Base-by-base conservation (phyloP, 2,888 invertebrate genomes). In the Acronicta leporina region DNA sequence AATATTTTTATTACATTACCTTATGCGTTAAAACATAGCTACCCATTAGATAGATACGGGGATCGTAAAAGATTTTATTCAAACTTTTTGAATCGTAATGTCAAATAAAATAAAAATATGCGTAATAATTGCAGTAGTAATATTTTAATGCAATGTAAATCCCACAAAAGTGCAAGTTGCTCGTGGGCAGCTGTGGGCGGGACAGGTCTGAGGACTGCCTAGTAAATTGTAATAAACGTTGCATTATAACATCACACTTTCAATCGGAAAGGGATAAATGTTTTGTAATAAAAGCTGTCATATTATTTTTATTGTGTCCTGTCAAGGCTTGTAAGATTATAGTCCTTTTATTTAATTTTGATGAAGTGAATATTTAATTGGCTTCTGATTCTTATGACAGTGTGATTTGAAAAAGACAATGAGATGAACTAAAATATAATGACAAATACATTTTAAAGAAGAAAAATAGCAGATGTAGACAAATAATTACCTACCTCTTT, bases 171-270 rank as follows among this genome's bases (percentile, higher is more conserved):
- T 77, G 79, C 73, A 65, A 64, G 70, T 59, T 54, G 53, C 67
- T 73, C 77, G 83, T 83, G 75, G 84, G 86, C 75, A 74, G 81
- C 72, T 41, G 90, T 88, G 84, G 89, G 90, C 86, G 88, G 75
- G 73, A 86, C 86, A 78, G 73, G 82, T 79, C 79, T 75, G 73
- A 76, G 78, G 83, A 77, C 82, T 75, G 62, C 63, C 45, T 79
- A 86, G 84, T 90, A 89, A 91, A 88, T 90, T 80, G 86, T 82
- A 83, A 87, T 87, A 88, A 90, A 84, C 79, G 81, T 83, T 77
- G 77, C 86, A 85, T 87, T 88, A 84, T 84, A 87, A 77, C 81
- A 80, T 82, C 80, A 84, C 80, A 76, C 74, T 79, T 81, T 79
- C 79, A 73, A 79, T 77, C 80, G 56, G 59, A 69, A 67, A 61